Percentiles rank a stretch among this genome's conserved stretches.
phyloP scores from a whole-genome alignment of 2,888 invertebrate genomes.

The Ditula angustiorana region DNA sequence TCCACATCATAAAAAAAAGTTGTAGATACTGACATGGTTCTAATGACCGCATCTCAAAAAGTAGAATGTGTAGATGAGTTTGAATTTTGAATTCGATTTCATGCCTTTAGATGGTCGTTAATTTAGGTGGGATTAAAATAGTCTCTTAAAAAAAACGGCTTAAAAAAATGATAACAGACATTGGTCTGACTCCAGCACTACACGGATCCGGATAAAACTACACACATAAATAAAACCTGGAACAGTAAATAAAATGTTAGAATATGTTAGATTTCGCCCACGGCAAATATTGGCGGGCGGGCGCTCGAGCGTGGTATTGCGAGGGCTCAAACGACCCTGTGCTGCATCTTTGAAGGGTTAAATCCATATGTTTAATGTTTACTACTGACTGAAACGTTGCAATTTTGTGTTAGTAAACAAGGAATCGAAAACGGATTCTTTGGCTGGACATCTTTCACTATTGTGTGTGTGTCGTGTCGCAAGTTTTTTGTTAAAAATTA shows the following conservation, averaged over 20 bases:
- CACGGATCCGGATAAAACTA: neutral
- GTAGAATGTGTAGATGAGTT: too few relatives aligned
- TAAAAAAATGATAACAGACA: too few relatives aligned
- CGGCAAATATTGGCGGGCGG: constrained; percentile 24
- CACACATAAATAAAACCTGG: constrained; percentile 9
- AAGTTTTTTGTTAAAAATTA: too few relatives aligned
- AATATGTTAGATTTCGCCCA: constrained; percentile 3
- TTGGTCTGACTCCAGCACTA: too few relatives aligned
- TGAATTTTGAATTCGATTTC: too few relatives aligned
- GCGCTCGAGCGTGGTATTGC: constrained; percentile 27
- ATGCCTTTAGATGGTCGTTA: too few relatives aligned
- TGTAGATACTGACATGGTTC: too few relatives aligned
- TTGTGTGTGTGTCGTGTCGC: neutral
- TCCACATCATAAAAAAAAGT: too few relatives aligned
- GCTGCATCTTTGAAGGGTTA: constrained; percentile 24
- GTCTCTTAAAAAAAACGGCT: too few relatives aligned
- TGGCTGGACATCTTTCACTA: too few relatives aligned
- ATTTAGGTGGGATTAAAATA: too few relatives aligned
- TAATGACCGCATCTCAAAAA: too few relatives aligned
- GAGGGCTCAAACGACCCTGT: constrained; percentile 15
- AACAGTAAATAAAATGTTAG: constrained; percentile 21
- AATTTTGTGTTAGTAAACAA: neutral
- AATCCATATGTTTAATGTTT: neutral
- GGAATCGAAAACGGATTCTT: neutral
- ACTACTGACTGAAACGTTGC: neutral